Percentiles rank a stretch among this genome's conserved stretches.
Conservation (phyloP, 2,888 invertebrate species). For the Fissipunctia ypsillon region DNA sequence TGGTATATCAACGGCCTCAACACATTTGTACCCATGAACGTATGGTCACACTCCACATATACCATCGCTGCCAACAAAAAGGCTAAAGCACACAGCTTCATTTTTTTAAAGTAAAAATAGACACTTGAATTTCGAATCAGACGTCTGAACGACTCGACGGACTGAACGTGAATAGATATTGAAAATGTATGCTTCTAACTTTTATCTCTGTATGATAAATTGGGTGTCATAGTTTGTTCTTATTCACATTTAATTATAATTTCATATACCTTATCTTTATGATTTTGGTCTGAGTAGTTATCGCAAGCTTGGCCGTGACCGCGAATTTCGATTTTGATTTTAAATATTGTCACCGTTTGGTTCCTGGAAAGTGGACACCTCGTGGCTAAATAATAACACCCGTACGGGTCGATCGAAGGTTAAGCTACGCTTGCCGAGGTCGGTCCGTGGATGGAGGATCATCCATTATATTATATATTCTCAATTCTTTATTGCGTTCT, state of each 20-base stretch:
- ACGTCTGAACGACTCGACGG: neutral
- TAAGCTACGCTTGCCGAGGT: neutral
- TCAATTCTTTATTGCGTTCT: no score
- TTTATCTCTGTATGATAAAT: constrained; percentile 36
- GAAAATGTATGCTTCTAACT: neutral
- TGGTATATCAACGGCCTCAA: constrained; percentile 73
- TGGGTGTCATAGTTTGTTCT: constrained; percentile 5
- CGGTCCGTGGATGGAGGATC: neutral
- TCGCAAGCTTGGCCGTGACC: constrained; percentile 4
- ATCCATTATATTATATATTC: no score
- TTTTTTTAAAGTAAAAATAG: constrained; percentile 30
- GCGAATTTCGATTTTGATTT: neutral
- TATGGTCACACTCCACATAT: constrained; percentile 76
- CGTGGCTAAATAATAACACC: no score
- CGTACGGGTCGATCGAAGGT: neutral
- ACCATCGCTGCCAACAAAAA: constrained; percentile 69
- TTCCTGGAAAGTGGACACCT: neutral
- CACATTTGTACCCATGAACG: constrained; percentile 80
- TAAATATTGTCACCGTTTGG: neutral
- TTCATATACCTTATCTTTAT: constrained; percentile 22
- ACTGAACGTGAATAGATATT: constrained; percentile 4
- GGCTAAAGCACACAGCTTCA: constrained; percentile 66
- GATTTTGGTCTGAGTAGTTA: constrained; percentile 14
- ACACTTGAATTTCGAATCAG: neutral
- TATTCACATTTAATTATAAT: constrained; percentile 12